Percentiles rank a stretch among this genome's conserved stretches.
Evolutionary conservation across 1,140 invertebrate genomes (phyloP).

Genomic region (Sweltsa coloradensis): DNA sequence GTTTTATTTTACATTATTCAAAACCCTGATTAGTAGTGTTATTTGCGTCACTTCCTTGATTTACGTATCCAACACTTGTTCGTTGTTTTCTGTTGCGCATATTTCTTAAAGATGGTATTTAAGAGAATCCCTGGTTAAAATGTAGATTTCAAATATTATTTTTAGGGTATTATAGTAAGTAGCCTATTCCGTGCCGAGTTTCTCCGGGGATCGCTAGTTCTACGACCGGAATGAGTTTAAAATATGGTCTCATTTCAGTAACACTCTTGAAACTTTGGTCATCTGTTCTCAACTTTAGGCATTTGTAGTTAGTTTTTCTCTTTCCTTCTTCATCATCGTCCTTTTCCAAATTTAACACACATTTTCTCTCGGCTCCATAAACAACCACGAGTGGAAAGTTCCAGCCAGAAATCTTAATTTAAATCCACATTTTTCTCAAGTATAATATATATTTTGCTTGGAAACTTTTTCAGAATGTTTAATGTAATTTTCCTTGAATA

Average conservation of each 20-base stretch:
- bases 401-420: constrained; percentile 7
- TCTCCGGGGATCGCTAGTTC: too few species aligned
- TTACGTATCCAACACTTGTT: too few species aligned
- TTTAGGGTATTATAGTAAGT: too few species aligned
- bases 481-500: constrained; percentile 5
- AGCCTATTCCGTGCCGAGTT: too few species aligned
- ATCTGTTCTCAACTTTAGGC: constrained; percentile 4
- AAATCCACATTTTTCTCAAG: constrained; percentile 6
- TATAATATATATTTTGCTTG: constrained; percentile 5
- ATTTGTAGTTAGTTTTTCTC: not conserved
- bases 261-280: constrained; percentile 7
- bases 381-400: constrained; percentile 4
- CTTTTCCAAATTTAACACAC: constrained; percentile 5
- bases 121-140: too few species aligned
- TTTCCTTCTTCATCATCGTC: constrained; percentile 1
- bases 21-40: too few species aligned
- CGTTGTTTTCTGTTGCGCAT: too few species aligned
- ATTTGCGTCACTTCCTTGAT: too few species aligned
- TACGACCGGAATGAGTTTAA: constrained; percentile 5
- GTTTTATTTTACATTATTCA: too few species aligned
- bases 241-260: constrained; percentile 5
- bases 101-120: too few species aligned
- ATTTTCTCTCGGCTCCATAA: constrained; percentile 4
- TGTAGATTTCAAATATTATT: too few species aligned
- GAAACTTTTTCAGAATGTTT: constrained; percentile 4